Percentiles rank a stretch among this genome's conserved stretches.
phyloP scores from a whole-genome alignment of 2,113 vertebrate species.

The Morone saxatilis region DNA sequence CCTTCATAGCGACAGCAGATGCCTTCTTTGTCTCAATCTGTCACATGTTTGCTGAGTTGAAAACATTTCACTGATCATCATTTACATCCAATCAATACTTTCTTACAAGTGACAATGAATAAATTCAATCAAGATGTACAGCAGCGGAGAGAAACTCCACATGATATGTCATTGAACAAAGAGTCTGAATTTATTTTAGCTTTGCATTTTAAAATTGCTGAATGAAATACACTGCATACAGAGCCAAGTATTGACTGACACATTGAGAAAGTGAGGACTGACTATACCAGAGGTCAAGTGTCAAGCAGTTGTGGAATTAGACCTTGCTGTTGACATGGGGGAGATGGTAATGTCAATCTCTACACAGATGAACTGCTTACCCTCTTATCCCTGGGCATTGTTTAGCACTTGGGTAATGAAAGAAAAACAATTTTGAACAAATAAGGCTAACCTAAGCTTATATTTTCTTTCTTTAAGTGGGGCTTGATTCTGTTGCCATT shows the following conservation, averaged over 20 bases:
- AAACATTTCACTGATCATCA: conserved; percentile 50
- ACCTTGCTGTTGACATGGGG: conserved; percentile 37
- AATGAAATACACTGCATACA: neutral
- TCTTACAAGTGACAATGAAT: conserved; percentile 33
- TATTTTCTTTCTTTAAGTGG: conserved; percentile 22
- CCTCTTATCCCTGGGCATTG: conserved; percentile 12
- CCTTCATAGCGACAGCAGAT: conserved; percentile 3
- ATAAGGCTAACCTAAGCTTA: conserved; percentile 24
- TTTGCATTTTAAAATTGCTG: neutral
- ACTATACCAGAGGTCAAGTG: conserved; percentile 39
- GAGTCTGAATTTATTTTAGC: neutral
- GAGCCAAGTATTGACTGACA: neutral
- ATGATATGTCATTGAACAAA: conserved; percentile 17
- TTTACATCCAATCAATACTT: conserved; percentile 58
- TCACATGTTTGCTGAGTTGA: conserved; percentile 33
- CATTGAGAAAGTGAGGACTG: conserved; percentile 23
- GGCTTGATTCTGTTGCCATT: conserved; percentile 1
- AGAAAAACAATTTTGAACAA: conserved; percentile 20
- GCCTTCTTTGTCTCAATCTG: conserved; percentile 25
- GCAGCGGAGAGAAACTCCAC: conserved; percentile 25
- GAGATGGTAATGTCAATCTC: conserved; percentile 35
- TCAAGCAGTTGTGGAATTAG: conserved; percentile 41
- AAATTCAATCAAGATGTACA: conserved; percentile 32
- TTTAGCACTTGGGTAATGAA: conserved; percentile 35
- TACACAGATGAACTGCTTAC: conserved; percentile 45